Evolutionary conservation across 2,113 vertebrate species (phyloP), one percentile per base, ranked within the genome.

Genomic region (Perca fluviatilis): DNA sequence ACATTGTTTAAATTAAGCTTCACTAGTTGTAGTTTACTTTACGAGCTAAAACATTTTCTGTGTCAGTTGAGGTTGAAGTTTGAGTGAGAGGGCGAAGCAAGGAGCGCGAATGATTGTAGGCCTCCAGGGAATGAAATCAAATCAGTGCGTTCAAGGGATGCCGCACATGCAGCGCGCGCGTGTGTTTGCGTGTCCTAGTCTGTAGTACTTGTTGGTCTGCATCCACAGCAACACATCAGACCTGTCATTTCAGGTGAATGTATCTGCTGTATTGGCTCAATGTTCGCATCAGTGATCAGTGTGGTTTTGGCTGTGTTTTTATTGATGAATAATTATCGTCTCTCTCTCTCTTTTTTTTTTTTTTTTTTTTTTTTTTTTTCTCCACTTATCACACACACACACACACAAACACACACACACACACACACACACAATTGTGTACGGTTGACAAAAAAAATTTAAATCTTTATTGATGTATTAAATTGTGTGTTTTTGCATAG

Each of bases 41-140:
- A 10, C 9, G 30, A 40, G 71, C 72, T 67, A 0, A 53, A 30
- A 0, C 5, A 16, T 4, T 30, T 15, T 21, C 14, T 36, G 50
- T 25, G 66, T 18, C 73, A 47, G 46, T n/a, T 46, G 9, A 8
- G 40, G 53, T 12, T 68, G 67, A 53, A 62, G 69, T 57, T 75
- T 61, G 70, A 49, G 65, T 1, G 5, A 61, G 67, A 69, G 64
- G 61, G 53, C 50, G 51, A 65, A 30, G 67, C 67, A 6, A 6
- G 36, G 46, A 57, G 64, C 60, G 65, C 49, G 6, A 56, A 7
- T 36, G 75, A 65, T 8, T 13, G 54, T 2, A 12, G 86, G 89
- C 78, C 79, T 84, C 83, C 58, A 9, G 79, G 79, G 86, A 80
- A 40, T 46, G 25, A 69, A 68, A 80, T 49, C 65, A 63, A 70